Percentiles rank a stretch among this genome's conserved stretches.
Conservation (phyloP, 1,140 invertebrate species). For the Tetragnatha versicolor region DNA sequence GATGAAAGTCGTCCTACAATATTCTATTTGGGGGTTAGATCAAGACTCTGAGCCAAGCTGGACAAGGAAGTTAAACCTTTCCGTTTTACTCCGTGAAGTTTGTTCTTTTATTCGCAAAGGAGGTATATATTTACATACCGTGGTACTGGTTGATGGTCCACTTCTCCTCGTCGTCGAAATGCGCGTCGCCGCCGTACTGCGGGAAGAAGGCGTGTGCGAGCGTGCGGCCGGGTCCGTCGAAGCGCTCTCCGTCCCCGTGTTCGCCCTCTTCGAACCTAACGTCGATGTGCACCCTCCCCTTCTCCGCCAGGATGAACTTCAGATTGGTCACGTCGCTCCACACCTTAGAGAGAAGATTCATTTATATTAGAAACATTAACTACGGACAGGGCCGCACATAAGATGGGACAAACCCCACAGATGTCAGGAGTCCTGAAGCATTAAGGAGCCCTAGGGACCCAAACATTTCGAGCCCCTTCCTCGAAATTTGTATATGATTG, state of each 20-base stretch:
- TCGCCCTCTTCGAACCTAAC: slow-evolving; percentile 79
- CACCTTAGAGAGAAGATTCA: slow-evolving; percentile 66
- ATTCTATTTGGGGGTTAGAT: no score
- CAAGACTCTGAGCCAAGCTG: no score
- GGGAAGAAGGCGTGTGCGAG: slow-evolving; percentile 94
- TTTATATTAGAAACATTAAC: neutral
- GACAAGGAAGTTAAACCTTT: no score
- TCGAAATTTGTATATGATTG: no score
- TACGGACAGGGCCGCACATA: neutral
- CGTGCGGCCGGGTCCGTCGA: slow-evolving; percentile 86
- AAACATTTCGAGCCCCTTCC: no score
- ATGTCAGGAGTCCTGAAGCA: no score
- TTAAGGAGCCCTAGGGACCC: no score
- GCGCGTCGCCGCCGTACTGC: slow-evolving; percentile 91
- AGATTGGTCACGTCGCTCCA: slow-evolving; percentile 88
- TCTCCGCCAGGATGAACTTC: slow-evolving; percentile 77
- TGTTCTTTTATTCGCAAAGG: no score
- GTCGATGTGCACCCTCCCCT: slow-evolving; percentile 84
- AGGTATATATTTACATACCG: no score
- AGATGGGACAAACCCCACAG: no score
- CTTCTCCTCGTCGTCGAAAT: slow-evolving; percentile 82
- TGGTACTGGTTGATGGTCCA: slow-evolving; percentile 82
- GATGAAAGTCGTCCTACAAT: no score
- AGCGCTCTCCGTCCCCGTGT: slow-evolving; percentile 93
- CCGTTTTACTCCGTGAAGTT: no score